Evolutionary conservation across 2,797 vertebrate genomes (phyloP).

Genomic region (Prionace glauca): DNA sequence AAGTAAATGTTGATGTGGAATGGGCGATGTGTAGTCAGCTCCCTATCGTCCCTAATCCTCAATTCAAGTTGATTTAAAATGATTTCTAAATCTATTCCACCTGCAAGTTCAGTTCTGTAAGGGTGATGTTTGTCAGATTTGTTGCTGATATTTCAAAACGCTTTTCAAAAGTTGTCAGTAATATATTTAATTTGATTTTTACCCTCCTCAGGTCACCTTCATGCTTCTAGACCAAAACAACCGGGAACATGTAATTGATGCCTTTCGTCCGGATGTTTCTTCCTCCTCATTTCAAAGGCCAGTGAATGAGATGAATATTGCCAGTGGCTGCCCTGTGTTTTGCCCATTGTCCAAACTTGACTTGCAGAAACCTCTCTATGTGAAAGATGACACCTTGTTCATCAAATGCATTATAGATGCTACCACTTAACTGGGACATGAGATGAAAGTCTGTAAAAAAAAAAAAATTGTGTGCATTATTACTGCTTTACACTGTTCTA

Average conservation of each 20-base stretch:
- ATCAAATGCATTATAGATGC: constrained; percentile 71
- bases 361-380: constrained; percentile 60
- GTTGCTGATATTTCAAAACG: background rate
- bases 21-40: no score
- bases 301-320: constrained; percentile 67
- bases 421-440: constrained; percentile 43
- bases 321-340: constrained; percentile 72
- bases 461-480: no score
- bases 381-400: constrained; percentile 69
- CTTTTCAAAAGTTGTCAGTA: no score
- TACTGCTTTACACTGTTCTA: background rate
- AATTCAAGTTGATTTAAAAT: background rate
- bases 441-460: background rate
- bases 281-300: constrained; percentile 72
- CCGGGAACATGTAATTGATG: constrained; percentile 64
- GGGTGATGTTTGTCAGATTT: background rate
- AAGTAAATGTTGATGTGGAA: background rate
- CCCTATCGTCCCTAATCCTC: background rate
- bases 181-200: no score
- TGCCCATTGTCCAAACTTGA: constrained; percentile 62
- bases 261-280: constrained; percentile 65
- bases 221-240: constrained; percentile 74
- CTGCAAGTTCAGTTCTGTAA: background rate
- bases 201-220: constrained; percentile 65
- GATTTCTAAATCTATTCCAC: background rate